Evolutionary conservation across 2,113 vertebrate species (phyloP).

Genomic region (Phainopepla nitens): DNA sequence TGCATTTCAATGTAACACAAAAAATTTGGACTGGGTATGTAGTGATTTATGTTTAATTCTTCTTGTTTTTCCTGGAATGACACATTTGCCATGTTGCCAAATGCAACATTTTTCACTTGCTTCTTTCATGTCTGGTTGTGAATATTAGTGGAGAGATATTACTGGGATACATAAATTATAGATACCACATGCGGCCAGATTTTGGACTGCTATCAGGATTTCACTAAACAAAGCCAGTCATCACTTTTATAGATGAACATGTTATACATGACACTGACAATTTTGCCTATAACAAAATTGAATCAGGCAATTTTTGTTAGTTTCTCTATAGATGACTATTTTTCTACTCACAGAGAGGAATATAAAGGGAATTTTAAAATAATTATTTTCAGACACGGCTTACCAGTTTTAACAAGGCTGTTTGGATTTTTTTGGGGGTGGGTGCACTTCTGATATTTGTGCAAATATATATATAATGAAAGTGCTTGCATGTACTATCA

Average conservation of each 20-base stretch:
- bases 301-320: neutral
- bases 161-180: neutral
- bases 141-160: neutral
- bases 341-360: constrained; percentile 22
- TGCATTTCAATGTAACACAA: neutral
- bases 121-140: neutral
- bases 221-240: neutral
- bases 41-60: neutral
- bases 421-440: neutral
- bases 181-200: neutral
- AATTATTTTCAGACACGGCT: neutral
- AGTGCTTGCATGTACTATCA: neutral
- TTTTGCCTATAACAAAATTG: neutral
- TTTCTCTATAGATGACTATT: constrained; percentile 30
- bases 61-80: neutral
- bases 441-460: neutral
- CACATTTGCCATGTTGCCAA: neutral
- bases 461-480: neutral
- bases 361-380: constrained; percentile 4
- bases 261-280: neutral
- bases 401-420: neutral
- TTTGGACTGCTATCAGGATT: neutral
- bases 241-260: neutral
- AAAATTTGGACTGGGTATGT: neutral
- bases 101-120: neutral